Evolutionary conservation across 2,113 vertebrate genomes (phyloP).

Genomic region (Trachemys scripta): DNA sequence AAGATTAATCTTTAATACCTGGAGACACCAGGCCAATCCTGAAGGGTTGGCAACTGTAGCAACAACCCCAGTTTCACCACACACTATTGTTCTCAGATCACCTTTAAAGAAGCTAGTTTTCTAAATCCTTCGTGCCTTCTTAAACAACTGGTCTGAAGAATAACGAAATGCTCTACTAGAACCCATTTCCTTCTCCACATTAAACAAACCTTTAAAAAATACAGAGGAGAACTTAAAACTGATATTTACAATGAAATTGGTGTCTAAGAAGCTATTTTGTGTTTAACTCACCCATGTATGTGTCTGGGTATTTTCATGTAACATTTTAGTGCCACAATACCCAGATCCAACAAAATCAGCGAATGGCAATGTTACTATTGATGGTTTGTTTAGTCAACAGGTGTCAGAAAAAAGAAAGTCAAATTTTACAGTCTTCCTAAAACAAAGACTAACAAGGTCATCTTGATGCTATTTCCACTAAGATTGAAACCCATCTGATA

Average conservation of each 20-base stretch:
- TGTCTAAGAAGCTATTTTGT: background rate
- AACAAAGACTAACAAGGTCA: background rate
- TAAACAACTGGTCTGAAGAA: background rate
- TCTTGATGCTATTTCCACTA: background rate
- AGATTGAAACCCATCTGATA: background rate
- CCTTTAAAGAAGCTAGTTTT: background rate
- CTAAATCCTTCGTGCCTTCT: background rate
- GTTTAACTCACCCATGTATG: background rate
- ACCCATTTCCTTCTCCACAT: accelerated
- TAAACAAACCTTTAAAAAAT: background rate
- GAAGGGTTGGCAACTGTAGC: no score
- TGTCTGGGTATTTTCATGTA: background rate
- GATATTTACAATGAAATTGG: background rate
- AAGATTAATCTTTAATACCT: no score
- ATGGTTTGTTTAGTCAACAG: background rate
- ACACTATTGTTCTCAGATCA: background rate
- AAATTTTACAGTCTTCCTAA: background rate
- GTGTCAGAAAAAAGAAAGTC: background rate
- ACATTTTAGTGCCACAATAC: background rate
- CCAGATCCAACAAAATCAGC: accelerated
- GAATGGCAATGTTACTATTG: background rate
- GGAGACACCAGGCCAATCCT: no score
- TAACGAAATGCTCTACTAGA: background rate
- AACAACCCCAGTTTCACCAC: background rate
- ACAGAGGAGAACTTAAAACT: background rate